Evolutionary conservation across 2,113 vertebrate species (phyloP).

Genomic region (human): GRCh38 chr6:165233501-165234000

Average conservation of each 20-base stretch:
- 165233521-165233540: not conserved
- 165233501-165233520: not conserved
- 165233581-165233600: not conserved
- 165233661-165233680: not conserved
- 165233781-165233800: not conserved
- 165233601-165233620: not conserved
- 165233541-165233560: not conserved
- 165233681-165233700: not conserved
- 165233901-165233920: accelerated
- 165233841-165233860: not conserved
- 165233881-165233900: accelerated
- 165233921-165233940: accelerated
- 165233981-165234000: accelerated
- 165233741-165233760: not conserved
- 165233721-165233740: not conserved
- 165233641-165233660: accelerated
- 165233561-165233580: too few relatives aligned
- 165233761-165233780: not conserved
- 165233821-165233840: not conserved
- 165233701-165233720: not conserved
- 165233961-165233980: accelerated
- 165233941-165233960: not conserved
- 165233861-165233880: accelerated
- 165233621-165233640: accelerated
- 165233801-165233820: not conserved